phyloP scores from a whole-genome alignment of 2,797 vertebrate species.

The Falco biarmicus region DNA sequence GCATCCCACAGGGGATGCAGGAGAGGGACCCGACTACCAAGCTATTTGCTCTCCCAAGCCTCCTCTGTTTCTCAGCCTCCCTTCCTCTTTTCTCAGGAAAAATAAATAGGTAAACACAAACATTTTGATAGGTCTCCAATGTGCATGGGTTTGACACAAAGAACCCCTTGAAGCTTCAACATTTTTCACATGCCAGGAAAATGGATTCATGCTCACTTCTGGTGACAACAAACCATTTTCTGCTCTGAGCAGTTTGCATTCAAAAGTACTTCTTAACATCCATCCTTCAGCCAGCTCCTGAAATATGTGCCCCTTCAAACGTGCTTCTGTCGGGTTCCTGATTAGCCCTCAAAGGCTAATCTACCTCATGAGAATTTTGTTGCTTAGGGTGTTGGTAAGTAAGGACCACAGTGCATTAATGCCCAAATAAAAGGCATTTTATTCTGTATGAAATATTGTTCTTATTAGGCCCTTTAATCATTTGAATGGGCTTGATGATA shows the following conservation, averaged over 20 bases:
- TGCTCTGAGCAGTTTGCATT: neutral
- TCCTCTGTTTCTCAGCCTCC: neutral
- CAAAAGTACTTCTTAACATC: neutral
- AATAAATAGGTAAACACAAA: neutral
- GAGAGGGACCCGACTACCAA: rapidly evolving
- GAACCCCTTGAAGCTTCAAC: neutral
- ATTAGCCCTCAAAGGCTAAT: slow-evolving; percentile 4
- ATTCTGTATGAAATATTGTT: neutral
- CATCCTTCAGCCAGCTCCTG: neutral
- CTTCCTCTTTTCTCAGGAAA: neutral
- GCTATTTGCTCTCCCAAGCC: neutral
- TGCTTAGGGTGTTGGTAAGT: neutral
- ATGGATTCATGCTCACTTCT: neutral
- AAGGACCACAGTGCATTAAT: neutral
- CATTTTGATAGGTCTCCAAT: neutral
- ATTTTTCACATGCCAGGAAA: neutral
- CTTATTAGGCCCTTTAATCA: slow-evolving; percentile 36
- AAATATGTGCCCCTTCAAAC: slow-evolving; percentile 11
- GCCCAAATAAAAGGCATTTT: neutral
- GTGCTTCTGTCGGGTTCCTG: neutral
- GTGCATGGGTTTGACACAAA: neutral
- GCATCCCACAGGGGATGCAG: neutral
- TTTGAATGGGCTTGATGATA: slow-evolving; percentile 12
- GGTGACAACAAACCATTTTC: neutral
- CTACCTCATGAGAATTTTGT: neutral